These are phyloP conservation scores for Psittacara wagleri DNA, from an alignment of 2,113 vertebrate species.

Conservation along the genomic window DNA sequence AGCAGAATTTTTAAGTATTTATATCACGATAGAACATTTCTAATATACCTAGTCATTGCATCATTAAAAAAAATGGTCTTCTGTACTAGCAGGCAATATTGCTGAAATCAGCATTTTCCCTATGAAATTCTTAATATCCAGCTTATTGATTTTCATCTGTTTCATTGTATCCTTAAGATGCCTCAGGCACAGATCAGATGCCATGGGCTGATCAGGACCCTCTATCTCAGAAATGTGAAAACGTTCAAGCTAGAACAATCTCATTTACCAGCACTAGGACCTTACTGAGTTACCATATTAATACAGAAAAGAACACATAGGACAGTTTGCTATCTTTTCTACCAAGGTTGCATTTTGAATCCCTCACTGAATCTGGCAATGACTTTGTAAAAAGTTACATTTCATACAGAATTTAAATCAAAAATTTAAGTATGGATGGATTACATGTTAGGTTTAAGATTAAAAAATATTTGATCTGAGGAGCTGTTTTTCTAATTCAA, in stretches of 20 bases:
- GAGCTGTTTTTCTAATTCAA: background rate
- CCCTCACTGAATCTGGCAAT: background rate
- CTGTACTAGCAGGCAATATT: background rate
- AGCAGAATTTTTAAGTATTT: background rate
- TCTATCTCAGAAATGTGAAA: background rate
- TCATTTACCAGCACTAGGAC: background rate
- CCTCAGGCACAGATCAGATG: background rate
- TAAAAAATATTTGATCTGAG: background rate
- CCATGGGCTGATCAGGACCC: background rate
- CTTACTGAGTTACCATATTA: background rate
- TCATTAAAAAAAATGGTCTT: background rate
- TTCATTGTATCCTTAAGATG: background rate
- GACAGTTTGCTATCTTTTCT: background rate
- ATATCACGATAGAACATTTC: background rate
- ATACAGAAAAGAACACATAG: background rate
- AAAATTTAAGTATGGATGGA: background rate
- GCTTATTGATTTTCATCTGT: background rate
- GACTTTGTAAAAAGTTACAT: background rate
- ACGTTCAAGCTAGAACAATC: background rate
- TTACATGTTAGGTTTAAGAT: background rate
- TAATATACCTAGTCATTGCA: background rate
- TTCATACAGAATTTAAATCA: background rate
- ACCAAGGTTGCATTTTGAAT: background rate
- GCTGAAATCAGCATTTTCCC: background rate
- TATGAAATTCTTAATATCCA: background rate